Evolutionary conservation across 1,140 invertebrate genomes (phyloP).

Genomic region (Trinorchestia longiramus): DNA sequence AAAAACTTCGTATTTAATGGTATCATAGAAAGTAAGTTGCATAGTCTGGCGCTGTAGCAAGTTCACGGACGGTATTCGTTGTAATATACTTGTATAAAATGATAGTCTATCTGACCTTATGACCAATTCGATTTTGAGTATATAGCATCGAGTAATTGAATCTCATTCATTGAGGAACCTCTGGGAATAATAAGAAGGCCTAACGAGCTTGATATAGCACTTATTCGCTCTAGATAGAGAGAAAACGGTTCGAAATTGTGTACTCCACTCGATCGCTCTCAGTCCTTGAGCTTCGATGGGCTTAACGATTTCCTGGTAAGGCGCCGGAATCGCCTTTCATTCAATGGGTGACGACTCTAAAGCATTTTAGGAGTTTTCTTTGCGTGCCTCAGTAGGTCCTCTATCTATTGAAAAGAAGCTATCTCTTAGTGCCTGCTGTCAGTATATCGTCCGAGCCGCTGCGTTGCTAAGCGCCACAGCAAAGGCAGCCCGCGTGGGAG

Average conservation of each 20-base stretch:
- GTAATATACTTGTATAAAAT: not conserved
- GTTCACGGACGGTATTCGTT: not conserved
- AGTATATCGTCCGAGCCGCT: not conserved
- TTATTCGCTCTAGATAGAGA: not conserved
- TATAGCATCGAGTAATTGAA: not conserved
- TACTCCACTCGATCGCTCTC: not conserved
- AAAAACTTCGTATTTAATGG: not conserved
- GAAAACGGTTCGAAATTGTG: conserved; percentile 5
- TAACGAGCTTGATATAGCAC: not conserved
- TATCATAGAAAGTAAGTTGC: not conserved
- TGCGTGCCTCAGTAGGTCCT: not conserved
- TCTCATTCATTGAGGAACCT: not conserved
- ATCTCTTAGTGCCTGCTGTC: conserved; percentile 43
- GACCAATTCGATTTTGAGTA: not conserved
- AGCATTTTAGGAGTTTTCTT: conserved; percentile 17
- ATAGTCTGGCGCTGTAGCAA: not conserved
- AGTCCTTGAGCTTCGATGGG: not conserved
- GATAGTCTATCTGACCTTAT: not conserved
- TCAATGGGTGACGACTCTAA: conserved; percentile 27
- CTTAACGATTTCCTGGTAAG: conserved; percentile 37
- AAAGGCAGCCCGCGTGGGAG: not conserved
- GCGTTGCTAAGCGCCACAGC: not conserved
- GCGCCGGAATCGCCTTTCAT: conserved; percentile 21
- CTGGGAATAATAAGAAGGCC: not conserved
- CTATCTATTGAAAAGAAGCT: not conserved